These are phyloP conservation scores for Oreocharis arfaki DNA, from an alignment of 2,113 vertebrate species.

Conservation along the genomic window DNA sequence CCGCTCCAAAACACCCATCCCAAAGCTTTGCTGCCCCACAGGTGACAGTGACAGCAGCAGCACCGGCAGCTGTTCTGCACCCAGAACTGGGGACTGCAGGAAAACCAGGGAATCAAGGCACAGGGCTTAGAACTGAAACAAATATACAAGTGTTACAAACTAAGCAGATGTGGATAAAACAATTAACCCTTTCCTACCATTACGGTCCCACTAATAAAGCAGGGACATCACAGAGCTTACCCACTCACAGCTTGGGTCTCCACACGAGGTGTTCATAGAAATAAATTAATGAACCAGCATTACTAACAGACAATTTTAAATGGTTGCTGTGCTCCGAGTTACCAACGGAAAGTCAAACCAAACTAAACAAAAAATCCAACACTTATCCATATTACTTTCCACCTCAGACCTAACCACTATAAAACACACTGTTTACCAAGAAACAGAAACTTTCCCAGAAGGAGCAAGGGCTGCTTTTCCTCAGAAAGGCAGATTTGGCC, in stretches of 20 bases:
- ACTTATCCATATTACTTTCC: not conserved
- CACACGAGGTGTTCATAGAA: accelerated
- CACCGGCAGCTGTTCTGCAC: not conserved
- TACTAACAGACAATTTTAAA: not conserved
- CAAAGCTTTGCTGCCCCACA: not conserved
- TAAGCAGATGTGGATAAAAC: not conserved
- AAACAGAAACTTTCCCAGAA: not conserved
- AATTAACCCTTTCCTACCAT: not conserved
- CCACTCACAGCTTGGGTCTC: not conserved
- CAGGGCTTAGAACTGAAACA: not conserved
- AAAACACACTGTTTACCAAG: not conserved
- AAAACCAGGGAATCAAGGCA: not conserved
- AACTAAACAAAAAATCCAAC: not conserved
- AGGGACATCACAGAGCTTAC: not conserved
- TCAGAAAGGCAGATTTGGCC: not conserved
- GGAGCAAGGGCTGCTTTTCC: not conserved
- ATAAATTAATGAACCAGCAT: not conserved
- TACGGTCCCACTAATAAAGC: no score
- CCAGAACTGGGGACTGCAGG: not conserved
- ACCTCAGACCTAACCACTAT: not conserved
- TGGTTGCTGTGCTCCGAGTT: not conserved
- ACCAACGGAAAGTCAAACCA: not conserved
- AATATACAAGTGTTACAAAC: not conserved
- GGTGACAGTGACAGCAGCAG: not conserved
- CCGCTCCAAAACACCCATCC: not conserved